Evolutionary conservation across 2,888 invertebrate genomes (phyloP).

Genomic region (Drosophila parthenogenetica): DNA sequence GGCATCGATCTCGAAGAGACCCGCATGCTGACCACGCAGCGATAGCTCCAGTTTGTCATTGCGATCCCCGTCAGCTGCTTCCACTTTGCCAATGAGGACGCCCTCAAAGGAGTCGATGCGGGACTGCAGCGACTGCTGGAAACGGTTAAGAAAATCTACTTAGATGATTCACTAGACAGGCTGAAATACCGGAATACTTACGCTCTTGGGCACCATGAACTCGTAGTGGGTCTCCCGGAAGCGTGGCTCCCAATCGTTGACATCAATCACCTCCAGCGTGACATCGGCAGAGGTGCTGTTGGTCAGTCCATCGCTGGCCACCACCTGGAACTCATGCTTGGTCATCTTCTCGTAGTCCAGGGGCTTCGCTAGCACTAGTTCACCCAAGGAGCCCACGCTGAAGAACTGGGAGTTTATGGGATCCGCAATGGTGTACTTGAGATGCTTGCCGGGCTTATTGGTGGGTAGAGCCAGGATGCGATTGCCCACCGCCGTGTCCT

Average conservation of each 20-base stretch:
- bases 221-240: conserved; percentile 95
- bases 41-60: conserved; percentile 91
- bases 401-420: conserved; percentile 91
- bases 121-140: conserved; percentile 76
- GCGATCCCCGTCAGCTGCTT: conserved; percentile 94
- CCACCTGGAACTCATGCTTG: conserved; percentile 91
- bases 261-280: conserved; percentile 92
- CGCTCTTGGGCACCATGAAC: conserved; percentile 86
- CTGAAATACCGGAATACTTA: conserved; percentile 56
- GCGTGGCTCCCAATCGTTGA: conserved; percentile 97
- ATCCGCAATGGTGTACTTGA: conserved; percentile 92
- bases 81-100: conserved; percentile 88
- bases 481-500: conserved; percentile 91
- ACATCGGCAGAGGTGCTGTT: conserved; percentile 92
- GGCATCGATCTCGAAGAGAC: conserved; percentile 83
- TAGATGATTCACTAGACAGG: neutral
- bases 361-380: conserved; percentile 90
- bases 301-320: conserved; percentile 90
- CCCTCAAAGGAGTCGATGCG: conserved; percentile 82
- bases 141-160: conserved; percentile 46
- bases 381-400: conserved; percentile 91
- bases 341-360: conserved; percentile 92
- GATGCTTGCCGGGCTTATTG: conserved; percentile 88
- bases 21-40: conserved; percentile 89
- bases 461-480: conserved; percentile 90